Evolutionary conservation across 2,888 invertebrate species (phyloP), one percentile per base, ranked within the genome.

Genomic region (Cephonodes hylas): DNA sequence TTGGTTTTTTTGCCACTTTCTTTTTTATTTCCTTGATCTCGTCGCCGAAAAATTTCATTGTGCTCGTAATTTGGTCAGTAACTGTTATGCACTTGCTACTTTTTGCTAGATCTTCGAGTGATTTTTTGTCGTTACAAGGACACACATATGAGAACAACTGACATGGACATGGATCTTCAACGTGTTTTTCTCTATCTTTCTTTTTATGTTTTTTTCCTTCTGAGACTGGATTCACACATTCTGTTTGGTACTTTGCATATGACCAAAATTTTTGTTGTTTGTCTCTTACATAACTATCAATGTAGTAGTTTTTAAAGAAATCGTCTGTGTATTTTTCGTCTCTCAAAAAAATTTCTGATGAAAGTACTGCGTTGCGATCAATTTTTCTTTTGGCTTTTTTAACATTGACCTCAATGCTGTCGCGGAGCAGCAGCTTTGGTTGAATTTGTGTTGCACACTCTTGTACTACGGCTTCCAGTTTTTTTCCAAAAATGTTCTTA

Each of bases 81-180:
- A 73, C 71, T 23, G 74, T 74, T 20, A 75, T 57, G n/a, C 75
- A 75, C 63, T 78, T 80, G 44, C 67, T 79, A n/a, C 71, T 78
- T 69, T 74, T 77, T 42, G 76, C 77, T 59, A 85, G 66, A 64
- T 81, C 77, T 8, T 78, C 78, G 0, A 79, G 70, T 10, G 84
- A 84, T 67, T 82, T 82, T 59, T 79, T 77, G 42, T 77, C 79
- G 1, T 78, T 78, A 66, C 89, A 90, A 42, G 87, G 84, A 65
- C 88, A 88, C 13, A 83, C 80, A 63, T 87, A 88, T 4, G 88
- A 86, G 76, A 89, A 89, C 63, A 89, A 70, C 73, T 89, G 86
- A 69, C 89, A 88, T 0, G 88, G 87, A 64, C 88, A 89, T 3
- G 87, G 87, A 63, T 87, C 78, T 68, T 86, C 84, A 3, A 67